Base-by-base conservation (phyloP, 2,888 invertebrate genomes). In the Vesta saturnalis region DNA sequence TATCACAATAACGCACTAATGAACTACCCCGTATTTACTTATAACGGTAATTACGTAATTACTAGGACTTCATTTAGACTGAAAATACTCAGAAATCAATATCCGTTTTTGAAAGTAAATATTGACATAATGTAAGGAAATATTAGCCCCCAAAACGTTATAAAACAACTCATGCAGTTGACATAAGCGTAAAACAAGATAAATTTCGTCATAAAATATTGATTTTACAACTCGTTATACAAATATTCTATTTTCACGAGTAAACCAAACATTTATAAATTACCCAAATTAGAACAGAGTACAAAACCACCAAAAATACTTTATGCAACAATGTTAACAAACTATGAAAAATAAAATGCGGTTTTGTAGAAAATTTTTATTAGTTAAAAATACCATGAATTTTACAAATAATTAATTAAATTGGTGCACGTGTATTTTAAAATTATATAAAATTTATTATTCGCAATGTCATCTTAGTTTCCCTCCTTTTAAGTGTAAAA, bases 361-460 rank as follows among this genome's bases (percentile, higher is more conserved):
- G n/a, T 39, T 39, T 39, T 39, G 30, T 39, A 39, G 2, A 8
- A 39, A 39, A 39, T 39, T 39, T 39, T 39, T 39, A 39, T 39
- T 39, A 39, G n/a, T 2, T 10, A n/a, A n/a, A n/a, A 39, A 39
- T 12, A 39, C 8, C 39, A n/a, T 6, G n/a, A 39, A 39, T 39
- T 39, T 39, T 39, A 39, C 39, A 39, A 39, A 39, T 39, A n/a
- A 39, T n/a, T 6, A 39, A 39, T 8, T 12, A 39, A 39, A 12
- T 39, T 6, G 39, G 39, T n/a, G 39, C 39, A 39, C 39, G 39
- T 39, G 39, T 39, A 39, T 39, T 39, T 39, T 10, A 10, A 39
- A 39, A n/a, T 39, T 39, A 39, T 39, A 39, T n/a, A 39, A 39
- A 39, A 39, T 39, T 39, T 39, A 39, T 39, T 39, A 39, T 39